phyloP scores from a whole-genome alignment of 2,888 invertebrate species.

The Macrophya annulata region DNA sequence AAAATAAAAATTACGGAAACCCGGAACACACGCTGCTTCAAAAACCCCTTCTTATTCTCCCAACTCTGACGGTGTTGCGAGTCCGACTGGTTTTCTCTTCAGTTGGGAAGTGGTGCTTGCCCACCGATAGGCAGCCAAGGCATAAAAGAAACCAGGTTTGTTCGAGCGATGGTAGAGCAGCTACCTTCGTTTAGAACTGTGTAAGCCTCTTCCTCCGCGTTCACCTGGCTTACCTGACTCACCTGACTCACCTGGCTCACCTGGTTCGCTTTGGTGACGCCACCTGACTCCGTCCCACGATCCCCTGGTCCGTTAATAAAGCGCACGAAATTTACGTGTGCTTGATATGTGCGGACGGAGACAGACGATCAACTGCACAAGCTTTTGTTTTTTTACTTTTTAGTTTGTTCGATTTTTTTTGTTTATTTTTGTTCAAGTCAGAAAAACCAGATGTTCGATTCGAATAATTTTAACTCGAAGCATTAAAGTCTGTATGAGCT shows the following conservation, averaged over 20 bases:
- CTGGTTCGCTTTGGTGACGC: slow-evolving; percentile 58
- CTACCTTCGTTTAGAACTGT: slow-evolving; percentile 25
- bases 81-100: slow-evolving; percentile 53
- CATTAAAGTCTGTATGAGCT: not conserved
- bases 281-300: slow-evolving; percentile 70
- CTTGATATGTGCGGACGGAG: not conserved
- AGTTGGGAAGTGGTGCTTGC: slow-evolving; percentile 22
- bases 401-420: not conserved
- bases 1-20: slow-evolving; percentile 44
- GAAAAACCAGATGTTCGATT: not conserved
- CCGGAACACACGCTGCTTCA: slow-evolving; percentile 40
- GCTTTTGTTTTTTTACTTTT: not conserved
- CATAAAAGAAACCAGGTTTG: slow-evolving; percentile 43
- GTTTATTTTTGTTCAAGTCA: not conserved
- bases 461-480: slow-evolving; percentile 5
- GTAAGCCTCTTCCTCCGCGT: slow-evolving; percentile 42
- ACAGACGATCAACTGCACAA: not conserved
- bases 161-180: slow-evolving; percentile 23
- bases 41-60: slow-evolving; percentile 36
- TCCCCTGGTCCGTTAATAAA: slow-evolving; percentile 55
- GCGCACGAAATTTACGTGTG: slow-evolving; percentile 16
- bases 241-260: slow-evolving; percentile 68
- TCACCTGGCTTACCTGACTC: slow-evolving; percentile 58
- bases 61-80: slow-evolving; percentile 72
- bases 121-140: slow-evolving; percentile 41